Base-by-base conservation (phyloP, 2,888 invertebrate genomes). In the Macrophya annulata region DNA sequence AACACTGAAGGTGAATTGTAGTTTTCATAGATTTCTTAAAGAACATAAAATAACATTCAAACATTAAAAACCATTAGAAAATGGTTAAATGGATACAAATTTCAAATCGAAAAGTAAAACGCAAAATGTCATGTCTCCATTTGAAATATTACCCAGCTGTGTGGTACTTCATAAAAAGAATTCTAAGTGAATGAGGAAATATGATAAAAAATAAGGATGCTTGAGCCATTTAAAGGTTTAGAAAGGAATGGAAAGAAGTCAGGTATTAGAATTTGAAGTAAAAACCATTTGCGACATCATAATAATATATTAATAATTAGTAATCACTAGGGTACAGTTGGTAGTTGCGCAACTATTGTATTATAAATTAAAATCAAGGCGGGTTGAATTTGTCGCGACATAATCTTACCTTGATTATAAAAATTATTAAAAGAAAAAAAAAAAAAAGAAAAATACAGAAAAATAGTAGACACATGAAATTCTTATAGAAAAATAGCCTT, bases 401-500 rank as follows among this genome's bases (percentile, higher is more conserved):
- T 21, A 25, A 1, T 21, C 40, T n/a, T 83, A 83, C 83, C 68
- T 83, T 83, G 59, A 81, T 45, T 10, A 25, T 37, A 79, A 79
- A 12, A 59, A 48, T 31, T 31, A 1, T 1, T 31, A 55, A 3
- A 15, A 17, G 59, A 55, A n/a, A 12, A 45, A 65, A 82, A 82
- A 65, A 62, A 45, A 15, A 82, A 43, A 45, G 48, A 43, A 31
- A 37, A 21, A 31, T n/a, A n/a, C n/a, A n/a, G n/a, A 84, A 71
- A 84, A 43, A 25, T 15, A 25, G 43, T 31, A 55, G 21, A 21
- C 9, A 72, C 25, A 59, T 2, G 17, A 48, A 45, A 81, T 31
- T 81, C 68, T 55, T 55, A 85, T 85, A 72, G 55, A 72, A 85
- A 72, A 85, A 68, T 85, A 85, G 87, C 90, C 89, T 90, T 88